Percentiles rank a stretch among this genome's conserved stretches.
Evolutionary conservation across 2,888 invertebrate genomes (phyloP).

Genomic region (Acanthosepion lycidas): DNA sequence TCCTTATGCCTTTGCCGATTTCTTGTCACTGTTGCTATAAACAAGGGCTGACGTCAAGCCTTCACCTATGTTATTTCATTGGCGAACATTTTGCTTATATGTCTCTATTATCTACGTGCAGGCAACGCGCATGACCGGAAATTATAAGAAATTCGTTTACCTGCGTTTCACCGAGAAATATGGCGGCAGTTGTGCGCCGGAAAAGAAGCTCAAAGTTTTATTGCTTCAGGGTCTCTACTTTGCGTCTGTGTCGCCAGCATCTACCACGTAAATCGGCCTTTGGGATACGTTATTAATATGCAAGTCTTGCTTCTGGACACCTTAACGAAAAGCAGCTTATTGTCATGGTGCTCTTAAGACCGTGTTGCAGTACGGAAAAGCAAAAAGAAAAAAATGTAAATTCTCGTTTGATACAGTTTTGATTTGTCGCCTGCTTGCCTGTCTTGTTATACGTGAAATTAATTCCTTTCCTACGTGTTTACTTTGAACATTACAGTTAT

Average conservation of each 20-base stretch:
- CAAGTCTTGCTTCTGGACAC: not conserved
- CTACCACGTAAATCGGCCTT: not conserved
- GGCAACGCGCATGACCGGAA: not conserved
- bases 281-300: not conserved
- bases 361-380: not conserved
- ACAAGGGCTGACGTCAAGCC: not conserved
- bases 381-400: not conserved
- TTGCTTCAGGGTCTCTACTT: not conserved
- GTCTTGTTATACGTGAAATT: not conserved
- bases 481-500: not conserved
- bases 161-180: not conserved
- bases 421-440: not conserved
- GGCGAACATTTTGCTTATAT: not conserved
- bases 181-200: not conserved
- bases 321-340: not conserved
- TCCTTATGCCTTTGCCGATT: not conserved
- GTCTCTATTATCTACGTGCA: not conserved
- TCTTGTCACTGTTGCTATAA: not conserved
- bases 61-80: not conserved
- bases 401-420: not conserved
- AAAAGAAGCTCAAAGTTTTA: not conserved
- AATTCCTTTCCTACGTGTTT: not conserved
- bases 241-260: not conserved
- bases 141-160: constrained; percentile 18
- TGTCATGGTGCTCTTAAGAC: not conserved